These are phyloP conservation scores for Leuciscus waleckii DNA, from an alignment of 2,797 vertebrate species.

Conservation along the genomic window DNA sequence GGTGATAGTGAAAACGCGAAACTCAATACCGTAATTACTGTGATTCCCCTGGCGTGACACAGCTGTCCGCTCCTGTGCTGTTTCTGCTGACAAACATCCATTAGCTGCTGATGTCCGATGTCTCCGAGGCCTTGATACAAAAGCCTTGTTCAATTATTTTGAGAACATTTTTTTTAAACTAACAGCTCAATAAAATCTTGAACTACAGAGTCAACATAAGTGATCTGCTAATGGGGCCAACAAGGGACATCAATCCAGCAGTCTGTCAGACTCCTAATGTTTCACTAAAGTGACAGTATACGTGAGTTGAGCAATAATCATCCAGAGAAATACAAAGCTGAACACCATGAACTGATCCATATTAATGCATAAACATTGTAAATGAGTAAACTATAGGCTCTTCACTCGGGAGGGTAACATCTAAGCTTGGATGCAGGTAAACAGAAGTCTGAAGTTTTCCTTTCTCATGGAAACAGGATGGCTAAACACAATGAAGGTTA, in stretches of 20 bases:
- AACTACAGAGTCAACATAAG: background rate
- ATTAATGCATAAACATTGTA: background rate
- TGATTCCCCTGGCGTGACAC: conserved; percentile 32
- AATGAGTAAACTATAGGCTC: background rate
- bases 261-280: background rate
- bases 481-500: background rate
- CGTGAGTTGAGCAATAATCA: background rate
- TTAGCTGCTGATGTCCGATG: conserved; percentile 38
- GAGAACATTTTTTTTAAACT: conserved; percentile 18
- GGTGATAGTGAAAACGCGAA: conserved; percentile 4
- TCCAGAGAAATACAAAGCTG: background rate
- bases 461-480: background rate
- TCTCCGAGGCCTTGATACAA: background rate
- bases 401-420: background rate
- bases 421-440: background rate
- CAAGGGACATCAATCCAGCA: background rate
- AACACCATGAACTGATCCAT: background rate
- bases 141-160: conserved; percentile 33
- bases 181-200: conserved; percentile 29
- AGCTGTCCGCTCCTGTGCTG: conserved; percentile 7
- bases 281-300: background rate
- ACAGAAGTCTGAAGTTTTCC: background rate
- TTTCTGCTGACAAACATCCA: conserved; percentile 42
- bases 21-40: conserved; percentile 37
- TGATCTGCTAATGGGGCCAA: conserved; percentile 14